Evolutionary conservation across 2,113 vertebrate species (phyloP).

Genomic region (Campylorhamphus procurvoides): DNA sequence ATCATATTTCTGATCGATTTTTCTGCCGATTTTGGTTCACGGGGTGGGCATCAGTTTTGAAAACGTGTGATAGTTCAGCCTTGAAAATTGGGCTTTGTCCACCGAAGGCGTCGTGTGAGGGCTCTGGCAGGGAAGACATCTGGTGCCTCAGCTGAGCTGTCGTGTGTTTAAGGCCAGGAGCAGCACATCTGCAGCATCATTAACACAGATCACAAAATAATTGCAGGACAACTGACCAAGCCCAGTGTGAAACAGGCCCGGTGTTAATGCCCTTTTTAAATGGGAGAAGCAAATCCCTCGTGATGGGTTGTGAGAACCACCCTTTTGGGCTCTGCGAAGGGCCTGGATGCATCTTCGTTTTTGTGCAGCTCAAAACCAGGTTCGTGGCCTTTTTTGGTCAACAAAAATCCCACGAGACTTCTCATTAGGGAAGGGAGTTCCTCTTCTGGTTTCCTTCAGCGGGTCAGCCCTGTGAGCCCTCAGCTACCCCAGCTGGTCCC

Average conservation of each 20-base stretch:
- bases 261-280: rapidly evolving
- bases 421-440: not conserved
- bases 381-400: not conserved
- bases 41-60: not conserved
- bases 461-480: not conserved
- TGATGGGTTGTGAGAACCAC: not conserved
- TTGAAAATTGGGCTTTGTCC: slow-evolving; percentile 37
- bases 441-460: slow-evolving; percentile 1
- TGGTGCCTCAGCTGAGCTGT: slow-evolving; percentile 26
- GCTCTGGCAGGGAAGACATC: slow-evolving; percentile 16
- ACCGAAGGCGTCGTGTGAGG: not conserved
- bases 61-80: not conserved
- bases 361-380: not conserved
- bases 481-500: not conserved
- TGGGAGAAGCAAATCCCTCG: not conserved
- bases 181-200: not conserved
- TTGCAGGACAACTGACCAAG: not conserved
- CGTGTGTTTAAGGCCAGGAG: not conserved
- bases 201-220: not conserved
- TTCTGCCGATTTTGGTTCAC: not conserved
- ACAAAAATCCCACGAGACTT: not conserved
- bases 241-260: not conserved
- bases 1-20: not conserved
- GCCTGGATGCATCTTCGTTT: not conserved
- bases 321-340: not conserved